These are phyloP conservation scores for Pyrrhosoma nymphula DNA, from an alignment of 2,888 invertebrate species.

Conservation along the genomic window DNA sequence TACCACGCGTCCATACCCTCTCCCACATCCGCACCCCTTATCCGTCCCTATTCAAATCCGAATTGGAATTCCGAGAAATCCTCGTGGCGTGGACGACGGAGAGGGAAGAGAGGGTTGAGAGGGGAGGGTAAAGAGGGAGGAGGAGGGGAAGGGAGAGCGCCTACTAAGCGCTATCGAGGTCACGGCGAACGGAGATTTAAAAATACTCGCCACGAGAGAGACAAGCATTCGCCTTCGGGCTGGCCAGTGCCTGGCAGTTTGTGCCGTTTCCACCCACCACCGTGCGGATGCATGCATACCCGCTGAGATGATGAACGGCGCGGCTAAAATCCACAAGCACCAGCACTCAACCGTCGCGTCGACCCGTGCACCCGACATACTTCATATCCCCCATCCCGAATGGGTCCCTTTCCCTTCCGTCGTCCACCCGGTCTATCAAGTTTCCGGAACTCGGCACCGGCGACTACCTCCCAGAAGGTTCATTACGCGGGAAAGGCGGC, in stretches of 20 bases:
- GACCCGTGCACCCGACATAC: not conserved
- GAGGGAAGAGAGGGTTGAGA: not conserved
- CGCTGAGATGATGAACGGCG: not conserved
- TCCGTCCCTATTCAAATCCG: conserved; percentile 36
- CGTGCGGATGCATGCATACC: not conserved
- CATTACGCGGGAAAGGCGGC: too few species aligned
- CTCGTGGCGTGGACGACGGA: not conserved
- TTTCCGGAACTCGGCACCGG: too few species aligned
- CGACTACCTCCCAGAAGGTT: too few species aligned
- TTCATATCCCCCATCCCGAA: too few species aligned
- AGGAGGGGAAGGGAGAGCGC: not conserved
- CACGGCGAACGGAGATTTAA: conserved; percentile 34
- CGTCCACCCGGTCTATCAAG: too few species aligned
- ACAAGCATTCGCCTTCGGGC: conserved; percentile 15
- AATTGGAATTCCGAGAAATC: conserved; percentile 39
- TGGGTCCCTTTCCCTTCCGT: too few species aligned
- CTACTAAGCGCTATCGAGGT: not conserved
- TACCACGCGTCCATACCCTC: not conserved
- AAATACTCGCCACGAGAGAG: not conserved
- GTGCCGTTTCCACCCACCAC: not conserved
- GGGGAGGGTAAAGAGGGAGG: not conserved
- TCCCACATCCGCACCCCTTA: not conserved
- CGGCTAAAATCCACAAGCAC: not conserved
- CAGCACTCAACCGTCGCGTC: not conserved
- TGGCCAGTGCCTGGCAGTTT: not conserved